Evolutionary conservation across 2,888 invertebrate genomes (phyloP), one percentile per base, ranked within the genome.

Genomic region (Brenthis daphne): DNA sequence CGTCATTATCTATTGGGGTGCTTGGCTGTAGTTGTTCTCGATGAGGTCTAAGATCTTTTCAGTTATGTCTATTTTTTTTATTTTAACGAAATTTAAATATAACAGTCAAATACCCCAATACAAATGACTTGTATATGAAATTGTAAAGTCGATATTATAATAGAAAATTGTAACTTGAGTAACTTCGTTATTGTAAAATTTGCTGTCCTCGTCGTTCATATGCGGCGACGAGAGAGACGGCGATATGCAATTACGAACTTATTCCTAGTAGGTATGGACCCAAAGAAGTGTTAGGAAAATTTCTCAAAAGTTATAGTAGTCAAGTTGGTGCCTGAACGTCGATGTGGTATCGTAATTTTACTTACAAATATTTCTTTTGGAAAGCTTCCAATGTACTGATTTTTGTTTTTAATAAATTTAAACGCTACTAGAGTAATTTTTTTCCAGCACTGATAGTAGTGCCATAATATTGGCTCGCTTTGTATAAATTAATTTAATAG

Each of bases 381-480:
- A 89, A 79, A 77, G 78, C 81, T 85, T 90, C 89, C 91, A 89
- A 89, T 83, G 92, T 89, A 92, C 92, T 92, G 92, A 92, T 91
- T 84, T 81, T 82, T 85, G 20, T 83, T 83, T 84, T 69, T 65
- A 81, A 84, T 84, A 88, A 87, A 86, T 86, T 80, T 80, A 67
- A 75, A 81, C 69, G 57, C 65, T 80, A 75, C 82, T 90, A 90
- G 89, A 82, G 58, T 89, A 88, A 90, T 91, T 86, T 85, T 81
- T 82, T 81, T 74, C 11, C 87, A 85, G 92, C 92, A 92, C 92
- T 92, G 92, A 92, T 79, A 64, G 79, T 82, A 90, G 92, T 92
- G 92, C 92, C 92, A 92, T 92, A 90, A 89, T 86, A 89, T 89
- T 90, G 91, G 92, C 89, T 89, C 85, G 85, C 83, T 85, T 85